Base-by-base conservation (phyloP, 2,888 invertebrate species). In the Metellina segmentata region DNA sequence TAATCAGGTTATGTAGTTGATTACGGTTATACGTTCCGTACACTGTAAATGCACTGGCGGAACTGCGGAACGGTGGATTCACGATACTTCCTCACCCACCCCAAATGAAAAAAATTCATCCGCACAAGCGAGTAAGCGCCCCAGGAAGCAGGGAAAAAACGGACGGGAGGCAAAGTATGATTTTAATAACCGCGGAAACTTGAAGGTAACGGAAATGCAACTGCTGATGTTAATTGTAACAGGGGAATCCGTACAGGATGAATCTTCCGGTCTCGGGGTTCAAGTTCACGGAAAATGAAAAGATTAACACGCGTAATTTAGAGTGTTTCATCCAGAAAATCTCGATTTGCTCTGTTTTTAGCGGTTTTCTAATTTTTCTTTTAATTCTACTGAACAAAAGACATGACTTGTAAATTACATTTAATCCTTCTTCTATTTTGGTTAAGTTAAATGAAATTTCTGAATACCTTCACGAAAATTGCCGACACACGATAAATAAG, bases 101-200 rank as follows among this genome's bases (percentile, higher is more conserved):
- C 16, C 61, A 61, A 34, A 34, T 34, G 34, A 34, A 34, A 34
- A 34, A 34, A 34, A 34, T 34, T 34, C 34, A 34, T 34, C 34
- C 34, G 34, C 34, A 34, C 34, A 34, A n/a, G 34, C 34, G 61
- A 61, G 16, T 16, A 9, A 2, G n/a, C 78, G 7, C 72, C 82
- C 82, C 71, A 52, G 71, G 71, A 71, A 71, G 49, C 72, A 71
- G 71, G 71, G 49, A n/a, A 75, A 34, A 16, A 34, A 48, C 7
- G 69, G 70, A 72, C 48, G 70, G 82, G 71, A 48, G n/a, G 70
- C 20, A 7, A 81, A 48, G 71, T 82, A 71, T 82, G 52, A 16
- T 72, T 82, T 82, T 82, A 82, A 82, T 71, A 82, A 71, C 71
- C 49, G 51, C 52, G 72, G 61, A 61, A 61, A 61, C 61, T 61